Conservation (phyloP, 2,797 vertebrate species). For the Tachyglossus aculeatus region DNA sequence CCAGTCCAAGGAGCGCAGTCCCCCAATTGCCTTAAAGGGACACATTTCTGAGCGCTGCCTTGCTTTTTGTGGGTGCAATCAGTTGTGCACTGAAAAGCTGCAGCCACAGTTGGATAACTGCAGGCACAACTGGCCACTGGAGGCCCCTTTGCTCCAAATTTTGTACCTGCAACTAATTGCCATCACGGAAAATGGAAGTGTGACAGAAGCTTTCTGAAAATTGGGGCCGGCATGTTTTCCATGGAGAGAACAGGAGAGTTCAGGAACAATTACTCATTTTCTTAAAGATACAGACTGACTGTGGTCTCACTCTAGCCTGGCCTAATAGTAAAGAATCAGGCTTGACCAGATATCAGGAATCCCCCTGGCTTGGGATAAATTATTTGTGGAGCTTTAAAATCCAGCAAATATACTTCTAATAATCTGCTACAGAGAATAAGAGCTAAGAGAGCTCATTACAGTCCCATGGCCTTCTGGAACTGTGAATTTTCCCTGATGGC, state of each 20-base stretch:
- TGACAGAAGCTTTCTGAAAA: slow-evolving; percentile 51
- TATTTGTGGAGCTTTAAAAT: not conserved
- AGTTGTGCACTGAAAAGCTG: slow-evolving; percentile 69
- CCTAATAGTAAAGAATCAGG: not conserved
- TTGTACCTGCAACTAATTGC: slow-evolving; percentile 63
- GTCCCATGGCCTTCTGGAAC: slow-evolving; percentile 24
- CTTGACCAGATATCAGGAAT: not conserved
- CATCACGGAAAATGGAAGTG: slow-evolving; percentile 55
- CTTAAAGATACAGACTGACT: slow-evolving; percentile 48
- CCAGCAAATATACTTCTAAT: not conserved
- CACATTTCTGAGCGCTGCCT: slow-evolving; percentile 52
- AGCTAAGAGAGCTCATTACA: slow-evolving; percentile 37
- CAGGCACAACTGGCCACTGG: slow-evolving; percentile 58
- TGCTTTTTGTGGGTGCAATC: slow-evolving; percentile 62
- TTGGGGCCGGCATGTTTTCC: slow-evolving; percentile 63
- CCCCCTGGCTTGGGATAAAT: not conserved
- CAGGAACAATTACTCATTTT: slow-evolving; percentile 36
- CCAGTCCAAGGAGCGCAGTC: slow-evolving; percentile 42
- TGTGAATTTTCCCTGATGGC: no score
- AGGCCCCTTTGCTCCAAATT: slow-evolving; percentile 65
- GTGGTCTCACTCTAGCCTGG: not conserved
- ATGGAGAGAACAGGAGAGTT: slow-evolving; percentile 32
- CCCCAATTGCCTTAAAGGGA: slow-evolving; percentile 66
- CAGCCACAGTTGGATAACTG: slow-evolving; percentile 59
- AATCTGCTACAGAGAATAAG: slow-evolving; percentile 30